phyloP scores from a whole-genome alignment of 2,888 invertebrate genomes.

The Saturnia pavonia region DNA sequence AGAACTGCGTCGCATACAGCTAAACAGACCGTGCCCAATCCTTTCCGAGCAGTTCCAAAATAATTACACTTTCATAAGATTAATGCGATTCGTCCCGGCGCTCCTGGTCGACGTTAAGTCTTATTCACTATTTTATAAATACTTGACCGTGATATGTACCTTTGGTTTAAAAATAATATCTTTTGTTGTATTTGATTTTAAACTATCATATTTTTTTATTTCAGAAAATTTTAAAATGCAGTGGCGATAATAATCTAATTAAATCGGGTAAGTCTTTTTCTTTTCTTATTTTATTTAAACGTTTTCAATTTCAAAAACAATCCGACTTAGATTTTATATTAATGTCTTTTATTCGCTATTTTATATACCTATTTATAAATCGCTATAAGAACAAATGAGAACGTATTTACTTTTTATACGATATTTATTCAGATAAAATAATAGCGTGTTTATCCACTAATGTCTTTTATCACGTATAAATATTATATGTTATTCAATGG shows the following conservation, averaged over 20 bases:
- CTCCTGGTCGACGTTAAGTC: not conserved
- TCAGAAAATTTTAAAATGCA: conserved; percentile 45
- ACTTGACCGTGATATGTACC: too few relatives aligned
- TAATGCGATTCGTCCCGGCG: not conserved
- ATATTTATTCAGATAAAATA: too few relatives aligned
- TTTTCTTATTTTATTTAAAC: not conserved
- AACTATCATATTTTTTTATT: conserved; percentile 27
- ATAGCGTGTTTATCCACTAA: too few relatives aligned
- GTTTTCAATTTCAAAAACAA: not conserved
- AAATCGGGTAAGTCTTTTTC: conserved; percentile 45
- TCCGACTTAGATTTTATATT: too few relatives aligned
- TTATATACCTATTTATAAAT: too few relatives aligned
- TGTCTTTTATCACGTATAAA: too few relatives aligned
- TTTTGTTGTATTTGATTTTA: not conserved
- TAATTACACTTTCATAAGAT: not conserved
- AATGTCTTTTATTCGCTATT: too few relatives aligned
- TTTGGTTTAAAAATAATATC: not conserved
- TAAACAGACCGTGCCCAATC: too few relatives aligned
- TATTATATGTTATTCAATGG: too few relatives aligned
- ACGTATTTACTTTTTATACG: too few relatives aligned
- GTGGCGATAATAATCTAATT: conserved; percentile 36
- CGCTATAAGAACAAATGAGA: too few relatives aligned
- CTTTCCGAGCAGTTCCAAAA: not conserved
- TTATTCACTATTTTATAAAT: not conserved
- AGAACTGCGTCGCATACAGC: too few relatives aligned